Evolutionary conservation across 1,140 invertebrate species (phyloP).

Genomic region (Adelges cooleyi): DNA sequence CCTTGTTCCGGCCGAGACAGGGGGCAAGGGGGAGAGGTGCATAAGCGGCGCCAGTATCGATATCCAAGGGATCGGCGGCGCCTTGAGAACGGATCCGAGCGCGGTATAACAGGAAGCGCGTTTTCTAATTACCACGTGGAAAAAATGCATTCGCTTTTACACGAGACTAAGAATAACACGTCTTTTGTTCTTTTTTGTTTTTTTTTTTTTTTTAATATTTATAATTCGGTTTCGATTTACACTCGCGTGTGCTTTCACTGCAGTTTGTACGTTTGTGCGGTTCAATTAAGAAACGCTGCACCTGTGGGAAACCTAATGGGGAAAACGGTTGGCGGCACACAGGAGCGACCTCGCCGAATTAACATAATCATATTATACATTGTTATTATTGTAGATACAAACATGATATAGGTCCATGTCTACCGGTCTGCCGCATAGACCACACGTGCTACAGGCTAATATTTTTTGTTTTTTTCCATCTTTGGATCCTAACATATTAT

Average conservation of each 20-base stretch:
- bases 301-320: not conserved
- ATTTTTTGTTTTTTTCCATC: too few species aligned
- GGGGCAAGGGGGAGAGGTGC: too few species aligned
- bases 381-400: not conserved
- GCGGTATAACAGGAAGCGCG: too few species aligned
- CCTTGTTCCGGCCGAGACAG: not conserved
- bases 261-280: not conserved
- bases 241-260: constrained; percentile 11
- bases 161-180: too few species aligned
- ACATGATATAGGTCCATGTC: not conserved
- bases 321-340: not conserved
- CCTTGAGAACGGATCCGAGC: too few species aligned
- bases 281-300: not conserved
- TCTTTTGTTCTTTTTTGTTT: not conserved
- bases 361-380: not conserved
- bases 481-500: too few species aligned
- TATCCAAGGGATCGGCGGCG: too few species aligned
- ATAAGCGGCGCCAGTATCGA: not conserved
- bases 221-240: not conserved
- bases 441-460: too few species aligned
- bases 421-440: not conserved
- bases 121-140: too few species aligned
- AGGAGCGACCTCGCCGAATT: too few species aligned
- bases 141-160: too few species aligned
- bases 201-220: not conserved